Conservation (phyloP, 2,797 vertebrate species). For the Dendrocincla tyrannina region DNA sequence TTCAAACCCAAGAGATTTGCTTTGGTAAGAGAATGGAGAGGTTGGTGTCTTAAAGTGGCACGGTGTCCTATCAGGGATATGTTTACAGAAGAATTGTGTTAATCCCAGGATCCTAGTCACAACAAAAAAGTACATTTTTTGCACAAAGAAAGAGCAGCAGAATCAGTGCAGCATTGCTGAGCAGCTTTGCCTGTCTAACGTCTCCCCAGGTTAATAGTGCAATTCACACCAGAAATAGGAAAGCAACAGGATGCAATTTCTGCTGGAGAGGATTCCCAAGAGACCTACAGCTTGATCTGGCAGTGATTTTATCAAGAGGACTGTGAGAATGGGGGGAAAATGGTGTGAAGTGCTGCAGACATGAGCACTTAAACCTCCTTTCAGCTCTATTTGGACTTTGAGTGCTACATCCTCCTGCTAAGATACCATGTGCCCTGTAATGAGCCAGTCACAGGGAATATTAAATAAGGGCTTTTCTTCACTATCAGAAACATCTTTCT, state of each 20-base stretch:
- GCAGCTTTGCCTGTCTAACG: neutral
- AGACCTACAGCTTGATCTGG: neutral
- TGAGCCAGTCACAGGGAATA: neutral
- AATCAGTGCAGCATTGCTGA: neutral
- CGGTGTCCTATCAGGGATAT: no score
- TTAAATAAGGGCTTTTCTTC: neutral
- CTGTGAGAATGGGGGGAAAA: neutral
- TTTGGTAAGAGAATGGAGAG: neutral
- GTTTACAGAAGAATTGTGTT: neutral
- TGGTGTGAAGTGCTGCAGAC: neutral
- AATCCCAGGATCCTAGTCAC: neutral
- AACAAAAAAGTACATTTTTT: accelerated
- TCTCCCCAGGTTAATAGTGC: no score
- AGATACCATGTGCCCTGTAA: neutral
- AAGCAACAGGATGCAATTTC: neutral
- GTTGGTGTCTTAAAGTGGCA: neutral
- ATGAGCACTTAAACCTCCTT: neutral
- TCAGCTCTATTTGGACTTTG: neutral
- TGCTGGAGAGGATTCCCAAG: neutral
- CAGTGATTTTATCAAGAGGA: neutral
- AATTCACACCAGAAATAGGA: neutral
- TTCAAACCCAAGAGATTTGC: neutral
- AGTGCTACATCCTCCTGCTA: neutral
- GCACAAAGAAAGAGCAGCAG: neutral
- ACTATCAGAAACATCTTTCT: neutral